Evolutionary conservation across 2,113 vertebrate species (phyloP).

Genomic region (Silurus asotus): DNA sequence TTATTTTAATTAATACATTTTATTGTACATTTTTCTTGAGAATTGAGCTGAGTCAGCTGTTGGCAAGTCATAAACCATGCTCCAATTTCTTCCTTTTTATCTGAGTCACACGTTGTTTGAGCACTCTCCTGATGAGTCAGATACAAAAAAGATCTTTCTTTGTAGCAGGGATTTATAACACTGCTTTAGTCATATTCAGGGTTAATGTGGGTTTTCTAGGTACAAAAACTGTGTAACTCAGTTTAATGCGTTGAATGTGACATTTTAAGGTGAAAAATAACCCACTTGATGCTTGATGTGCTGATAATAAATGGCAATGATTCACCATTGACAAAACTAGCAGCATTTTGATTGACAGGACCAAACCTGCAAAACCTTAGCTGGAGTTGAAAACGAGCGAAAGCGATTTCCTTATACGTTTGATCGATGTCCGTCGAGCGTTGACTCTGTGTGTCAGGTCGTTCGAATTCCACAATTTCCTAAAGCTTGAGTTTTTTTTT

Average conservation of each 20-base stretch:
- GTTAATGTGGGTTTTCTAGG: neutral
- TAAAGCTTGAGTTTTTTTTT: neutral
- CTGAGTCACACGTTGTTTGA: slow-evolving; percentile 17
- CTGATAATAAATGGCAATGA: neutral
- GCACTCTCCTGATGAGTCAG: neutral
- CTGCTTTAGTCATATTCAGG: neutral
- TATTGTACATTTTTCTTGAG: neutral
- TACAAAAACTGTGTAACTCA: neutral
- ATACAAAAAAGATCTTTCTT: neutral
- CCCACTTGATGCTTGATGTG: neutral
- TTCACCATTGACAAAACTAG: neutral
- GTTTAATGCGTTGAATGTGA: neutral
- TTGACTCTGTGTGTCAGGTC: neutral
- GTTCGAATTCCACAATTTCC: neutral
- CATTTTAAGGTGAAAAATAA: neutral
- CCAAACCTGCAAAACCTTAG: neutral
- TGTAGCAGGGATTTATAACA: slow-evolving; percentile 8
- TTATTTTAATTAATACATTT: neutral
- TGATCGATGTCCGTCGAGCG: neutral
- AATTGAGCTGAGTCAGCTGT: neutral
- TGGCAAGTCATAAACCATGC: neutral
- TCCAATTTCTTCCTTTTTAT: neutral
- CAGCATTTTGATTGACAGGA: neutral
- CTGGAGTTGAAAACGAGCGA: neutral
- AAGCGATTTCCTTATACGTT: neutral